Evolutionary conservation across 2,113 vertebrate genomes (phyloP), one percentile per base, ranked within the genome.

Genomic region (Capra hircus): DNA sequence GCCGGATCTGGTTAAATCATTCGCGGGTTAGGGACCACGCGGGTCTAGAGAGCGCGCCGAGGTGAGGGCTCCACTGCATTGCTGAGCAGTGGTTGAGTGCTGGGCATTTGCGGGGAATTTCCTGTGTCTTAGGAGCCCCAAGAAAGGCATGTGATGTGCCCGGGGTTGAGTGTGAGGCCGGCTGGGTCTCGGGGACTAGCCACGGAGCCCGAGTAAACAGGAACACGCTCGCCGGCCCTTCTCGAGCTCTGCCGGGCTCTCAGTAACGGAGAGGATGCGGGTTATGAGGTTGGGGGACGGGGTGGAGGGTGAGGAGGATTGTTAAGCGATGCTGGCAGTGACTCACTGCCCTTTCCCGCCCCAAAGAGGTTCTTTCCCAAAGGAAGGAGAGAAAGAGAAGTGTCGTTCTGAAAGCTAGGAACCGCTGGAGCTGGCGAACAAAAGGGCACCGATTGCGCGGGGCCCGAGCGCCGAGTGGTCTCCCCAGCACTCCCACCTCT

Each of bases 401-500:
- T 86, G 84, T 30, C 5, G 83, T 55, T 71, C 40, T 1, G 40
- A 85, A 57, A 50, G 50, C 82, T 11, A 14, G 64, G 36, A 40
- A 50, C 88, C 3, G 0, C 67, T 1, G 57, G 78, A 89, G 64
- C 91, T 28, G 80, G 82, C 45, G 30, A 94, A 98, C 97, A 97
- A 98, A 98, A 96, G 96, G 94, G 94, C 95, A 40, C 81, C 1
- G 48, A 88, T 27, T 43, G 82, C 52, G 57, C 90, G 25, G n/a
- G 55, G 27, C 52, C 43, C 5, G 5, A 36, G 71, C 50, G 25
- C 14, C 33, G 17, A 48, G 3, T 6, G 52, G 23, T 48, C 78
- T 74, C 1, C 33, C n/a, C 33, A 40, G 13, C 23, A 1, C 21
- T 17, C 57, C 25, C 25, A 4, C 40, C 11, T 28, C 59, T 28